These are phyloP conservation scores for Aspiorhynchus laticeps DNA, from an alignment of 2,113 vertebrate genomes.

Conservation along the genomic window DNA sequence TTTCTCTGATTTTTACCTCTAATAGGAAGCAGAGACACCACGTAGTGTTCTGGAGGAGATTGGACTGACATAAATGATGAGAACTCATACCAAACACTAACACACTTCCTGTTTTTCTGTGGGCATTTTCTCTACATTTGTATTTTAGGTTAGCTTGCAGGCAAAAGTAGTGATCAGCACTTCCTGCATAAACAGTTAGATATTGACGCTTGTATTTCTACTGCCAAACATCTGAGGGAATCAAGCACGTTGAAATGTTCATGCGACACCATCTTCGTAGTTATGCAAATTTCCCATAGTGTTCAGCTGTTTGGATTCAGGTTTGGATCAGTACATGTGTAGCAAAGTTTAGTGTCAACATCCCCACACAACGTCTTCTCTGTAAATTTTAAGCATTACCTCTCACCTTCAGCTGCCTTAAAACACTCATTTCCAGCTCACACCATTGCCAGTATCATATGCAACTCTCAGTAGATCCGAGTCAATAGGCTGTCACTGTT, in stretches of 20 bases:
- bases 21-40: constrained; percentile 95
- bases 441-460: constrained; percentile 31
- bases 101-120: not conserved
- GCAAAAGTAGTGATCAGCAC: not conserved
- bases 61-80: constrained; percentile 88
- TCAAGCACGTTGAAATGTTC: not conserved
- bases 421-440: constrained; percentile 22
- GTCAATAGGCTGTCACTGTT: not conserved
- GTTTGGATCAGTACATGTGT: constrained; percentile 6
- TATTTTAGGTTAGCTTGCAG: constrained; percentile 22
- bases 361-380: not conserved
- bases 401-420: constrained; percentile 54
- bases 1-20: constrained; percentile 64
- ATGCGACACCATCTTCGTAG: not conserved
- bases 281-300: not conserved
- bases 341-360: constrained; percentile 15
- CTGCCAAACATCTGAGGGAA: constrained; percentile 19
- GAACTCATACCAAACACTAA: constrained; percentile 6
- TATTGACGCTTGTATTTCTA: constrained; percentile 13
- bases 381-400: constrained; percentile 40
- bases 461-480: constrained; percentile 19
- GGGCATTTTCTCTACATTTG: constrained; percentile 34
- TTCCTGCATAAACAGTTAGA: not conserved
- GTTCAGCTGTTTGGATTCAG: not conserved
- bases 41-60: constrained; percentile 98